phyloP scores from a whole-genome alignment of 2,797 vertebrate species.

The Ambastaia sidthimunki region DNA sequence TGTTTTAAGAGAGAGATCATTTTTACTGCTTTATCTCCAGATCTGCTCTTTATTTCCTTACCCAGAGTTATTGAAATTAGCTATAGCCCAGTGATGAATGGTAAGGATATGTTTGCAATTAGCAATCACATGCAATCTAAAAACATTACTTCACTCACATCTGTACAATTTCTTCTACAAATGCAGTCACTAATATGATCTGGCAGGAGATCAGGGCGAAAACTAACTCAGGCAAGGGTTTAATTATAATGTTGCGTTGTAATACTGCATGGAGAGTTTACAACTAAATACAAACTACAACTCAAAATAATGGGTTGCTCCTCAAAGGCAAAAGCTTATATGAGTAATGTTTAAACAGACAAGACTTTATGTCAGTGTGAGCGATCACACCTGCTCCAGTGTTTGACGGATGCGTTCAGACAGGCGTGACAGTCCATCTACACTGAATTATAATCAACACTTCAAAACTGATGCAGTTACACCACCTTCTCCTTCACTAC shows the following conservation, averaged over 20 bases:
- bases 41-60: conserved; percentile 66
- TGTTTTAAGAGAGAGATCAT: conserved; percentile 35
- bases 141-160: conserved; percentile 70
- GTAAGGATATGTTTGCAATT: conserved; percentile 71
- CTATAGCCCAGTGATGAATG: conserved; percentile 54
- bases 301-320: neutral
- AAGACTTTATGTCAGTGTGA: neutral
- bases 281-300: neutral
- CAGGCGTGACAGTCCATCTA: conserved; percentile 28
- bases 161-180: conserved; percentile 68
- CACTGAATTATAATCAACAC: neutral
- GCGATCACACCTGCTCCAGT: conserved; percentile 50
- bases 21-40: conserved; percentile 52
- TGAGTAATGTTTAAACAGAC: conserved; percentile 13
- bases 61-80: conserved; percentile 66
- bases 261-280: neutral
- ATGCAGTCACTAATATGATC: conserved; percentile 58
- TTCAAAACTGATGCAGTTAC: too few relatives aligned
- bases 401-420: conserved; percentile 51
- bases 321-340: neutral
- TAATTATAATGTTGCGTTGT: conserved; percentile 38
- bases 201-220: conserved; percentile 66
- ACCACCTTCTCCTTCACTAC: neutral
- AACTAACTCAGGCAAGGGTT: conserved; percentile 57
- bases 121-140: conserved; percentile 68